Conservation (phyloP, 2,797 vertebrate species). For the Cirrhinus mrigala region DNA sequence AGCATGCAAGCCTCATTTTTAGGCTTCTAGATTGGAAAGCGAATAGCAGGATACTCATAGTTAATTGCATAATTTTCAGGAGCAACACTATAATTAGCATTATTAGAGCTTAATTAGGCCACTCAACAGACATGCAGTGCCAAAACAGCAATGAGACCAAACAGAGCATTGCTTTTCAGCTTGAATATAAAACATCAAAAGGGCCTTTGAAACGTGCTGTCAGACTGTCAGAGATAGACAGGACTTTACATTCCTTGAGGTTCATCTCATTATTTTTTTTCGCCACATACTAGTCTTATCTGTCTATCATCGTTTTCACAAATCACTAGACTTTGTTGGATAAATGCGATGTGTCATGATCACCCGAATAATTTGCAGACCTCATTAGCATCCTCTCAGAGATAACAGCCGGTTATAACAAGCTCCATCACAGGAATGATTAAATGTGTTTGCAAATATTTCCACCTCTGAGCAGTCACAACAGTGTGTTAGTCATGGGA, state of each 20-base stretch:
- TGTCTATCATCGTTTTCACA: conserved; percentile 50
- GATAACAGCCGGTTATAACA: conserved; percentile 45
- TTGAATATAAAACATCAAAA: conserved; percentile 21
- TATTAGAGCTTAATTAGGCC: conserved; percentile 43
- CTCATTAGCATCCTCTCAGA: conserved; percentile 48
- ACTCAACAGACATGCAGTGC: conserved; percentile 63
- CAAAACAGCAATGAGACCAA: conserved; percentile 60
- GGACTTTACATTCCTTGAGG: conserved; percentile 9
- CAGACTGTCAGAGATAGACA: conserved; percentile 14
- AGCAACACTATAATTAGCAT: conserved; percentile 27
- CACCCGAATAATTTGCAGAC: conserved; percentile 49
- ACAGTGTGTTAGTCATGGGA: conserved; percentile 43
- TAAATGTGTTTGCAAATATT: conserved; percentile 58
- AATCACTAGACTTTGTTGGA: conserved; percentile 37
- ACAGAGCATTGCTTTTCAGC: conserved; percentile 19
- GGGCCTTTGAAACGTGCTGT: conserved; percentile 16
- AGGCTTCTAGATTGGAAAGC: conserved; percentile 16
- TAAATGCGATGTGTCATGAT: conserved; percentile 47
- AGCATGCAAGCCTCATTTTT: conserved; percentile 5
- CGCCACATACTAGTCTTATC: neutral
- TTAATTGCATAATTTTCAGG: conserved; percentile 45
- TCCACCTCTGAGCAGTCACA: conserved; percentile 50
- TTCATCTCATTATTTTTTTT: conserved; percentile 8
- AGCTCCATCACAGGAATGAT: conserved; percentile 49
- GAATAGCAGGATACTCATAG: conserved; percentile 29